phyloP scores from a whole-genome alignment of 2,113 vertebrate species.

The Dasypus novemcinctus region DNA sequence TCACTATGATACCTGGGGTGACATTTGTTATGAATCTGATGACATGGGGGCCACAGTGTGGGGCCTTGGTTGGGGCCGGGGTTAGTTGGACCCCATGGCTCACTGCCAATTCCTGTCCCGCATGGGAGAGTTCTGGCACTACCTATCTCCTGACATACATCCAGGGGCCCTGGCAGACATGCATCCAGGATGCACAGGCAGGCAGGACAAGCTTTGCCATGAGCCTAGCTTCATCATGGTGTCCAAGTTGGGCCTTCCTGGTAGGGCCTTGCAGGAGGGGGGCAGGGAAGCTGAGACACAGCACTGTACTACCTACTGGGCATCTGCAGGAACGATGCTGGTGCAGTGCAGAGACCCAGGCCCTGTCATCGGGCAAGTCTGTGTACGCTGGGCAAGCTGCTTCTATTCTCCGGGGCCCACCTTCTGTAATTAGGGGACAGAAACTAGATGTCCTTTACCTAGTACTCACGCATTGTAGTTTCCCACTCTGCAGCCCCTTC shows the following conservation, averaged over 20 bases:
- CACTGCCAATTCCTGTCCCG: not conserved
- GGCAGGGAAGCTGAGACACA: too few species aligned
- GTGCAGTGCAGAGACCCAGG: too few species aligned
- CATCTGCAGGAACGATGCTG: too few species aligned
- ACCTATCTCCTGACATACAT: constrained; percentile 77
- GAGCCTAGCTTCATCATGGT: too few species aligned
- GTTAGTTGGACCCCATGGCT: not conserved
- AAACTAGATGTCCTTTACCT: too few species aligned
- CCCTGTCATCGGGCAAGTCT: too few species aligned
- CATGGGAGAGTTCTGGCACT: constrained; percentile 83
- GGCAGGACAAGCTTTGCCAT: constrained; percentile 65
- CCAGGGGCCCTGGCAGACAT: constrained; percentile 78
- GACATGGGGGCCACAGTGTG: not conserved
- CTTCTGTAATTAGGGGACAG: not conserved
- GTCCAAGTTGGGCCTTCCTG: too few species aligned
- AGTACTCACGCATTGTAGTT: too few species aligned
- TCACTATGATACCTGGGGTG: not conserved
- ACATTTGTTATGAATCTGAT: not conserved
- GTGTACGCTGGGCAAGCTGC: not conserved
- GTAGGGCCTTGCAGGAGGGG: too few species aligned
- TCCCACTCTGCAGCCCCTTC: too few species aligned
- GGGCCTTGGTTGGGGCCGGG: not conserved
- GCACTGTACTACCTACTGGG: too few species aligned
- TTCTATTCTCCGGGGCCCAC: not conserved
- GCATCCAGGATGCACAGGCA: not conserved